Evolutionary conservation across 2,797 vertebrate species (phyloP).

Genomic region (Coregonus suidteri): DNA sequence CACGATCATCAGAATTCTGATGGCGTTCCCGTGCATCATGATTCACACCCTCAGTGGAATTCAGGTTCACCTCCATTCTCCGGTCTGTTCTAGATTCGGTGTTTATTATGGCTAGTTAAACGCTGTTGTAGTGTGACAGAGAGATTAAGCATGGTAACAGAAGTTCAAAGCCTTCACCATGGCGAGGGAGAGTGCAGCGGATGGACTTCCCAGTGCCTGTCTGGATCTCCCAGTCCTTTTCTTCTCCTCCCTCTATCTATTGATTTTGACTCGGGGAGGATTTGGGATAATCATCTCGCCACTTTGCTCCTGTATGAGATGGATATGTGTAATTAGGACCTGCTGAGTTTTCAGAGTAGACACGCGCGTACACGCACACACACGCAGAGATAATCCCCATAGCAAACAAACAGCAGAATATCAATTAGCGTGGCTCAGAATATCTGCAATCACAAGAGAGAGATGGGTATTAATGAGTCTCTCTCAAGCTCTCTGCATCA

Average conservation of each 20-base stretch:
- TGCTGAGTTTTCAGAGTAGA: constrained; percentile 6
- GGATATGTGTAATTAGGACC: constrained; percentile 43
- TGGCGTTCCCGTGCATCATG: not conserved
- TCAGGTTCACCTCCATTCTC: not conserved
- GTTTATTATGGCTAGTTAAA: constrained; percentile 15
- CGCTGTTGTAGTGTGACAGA: constrained; percentile 24
- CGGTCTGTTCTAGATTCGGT: not conserved
- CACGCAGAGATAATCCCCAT: constrained; percentile 6
- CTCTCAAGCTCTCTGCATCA: not conserved
- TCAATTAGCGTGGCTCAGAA: constrained; percentile 26
- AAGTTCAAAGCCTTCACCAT: constrained; percentile 29
- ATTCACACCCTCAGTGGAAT: not conserved
- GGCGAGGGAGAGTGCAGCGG: constrained; percentile 12
- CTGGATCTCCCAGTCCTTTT: constrained; percentile 1
- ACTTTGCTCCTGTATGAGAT: constrained; percentile 32
- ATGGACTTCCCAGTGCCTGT: constrained; percentile 12
- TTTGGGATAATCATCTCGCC: constrained; percentile 46
- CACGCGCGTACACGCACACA: not conserved
- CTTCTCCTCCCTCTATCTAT: constrained; percentile 30
- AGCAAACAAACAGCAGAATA: constrained; percentile 36
- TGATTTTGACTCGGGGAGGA: constrained; percentile 45
- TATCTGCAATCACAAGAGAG: constrained; percentile 28
- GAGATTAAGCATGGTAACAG: constrained; percentile 34
- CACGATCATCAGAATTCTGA: not conserved
- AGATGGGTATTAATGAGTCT: not conserved